A percentile compares a stretch with the other conserved stretches of the same genome.
phyloP scores from a whole-genome alignment of 2,888 invertebrate genomes.

The Microplitis deprimator region DNA sequence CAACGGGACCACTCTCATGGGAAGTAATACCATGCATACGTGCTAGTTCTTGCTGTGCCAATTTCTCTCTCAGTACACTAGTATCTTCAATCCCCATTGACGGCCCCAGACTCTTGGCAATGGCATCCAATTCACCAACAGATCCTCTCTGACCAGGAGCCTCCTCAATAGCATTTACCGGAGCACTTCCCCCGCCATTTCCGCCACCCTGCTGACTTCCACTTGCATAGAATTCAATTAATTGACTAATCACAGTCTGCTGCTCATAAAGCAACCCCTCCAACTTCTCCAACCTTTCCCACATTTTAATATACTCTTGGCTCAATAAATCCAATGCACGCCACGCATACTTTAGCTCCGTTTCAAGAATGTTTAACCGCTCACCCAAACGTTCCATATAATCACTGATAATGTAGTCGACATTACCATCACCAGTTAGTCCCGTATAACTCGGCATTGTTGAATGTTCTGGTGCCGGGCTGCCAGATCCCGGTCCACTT shows the following conservation, averaged over 20 bases:
- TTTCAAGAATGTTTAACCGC: constrained; percentile 88
- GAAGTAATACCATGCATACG: constrained; percentile 61
- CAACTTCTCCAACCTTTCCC: constrained; percentile 90
- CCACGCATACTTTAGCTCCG: constrained; percentile 94
- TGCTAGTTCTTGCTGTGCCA: constrained; percentile 65
- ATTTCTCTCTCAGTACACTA: constrained; percentile 63
- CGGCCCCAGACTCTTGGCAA: constrained; percentile 66
- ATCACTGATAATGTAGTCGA: constrained; percentile 87
- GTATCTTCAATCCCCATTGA: constrained; percentile 66
- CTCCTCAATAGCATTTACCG: constrained; percentile 48
- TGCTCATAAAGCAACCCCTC: constrained; percentile 90
- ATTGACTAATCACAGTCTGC: constrained; percentile 90
- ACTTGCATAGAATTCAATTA: constrained; percentile 84
- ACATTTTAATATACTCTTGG: constrained; percentile 94
- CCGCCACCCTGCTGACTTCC: constrained; percentile 72
- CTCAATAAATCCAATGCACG: constrained; percentile 90
- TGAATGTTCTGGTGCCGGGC: constrained; percentile 59
- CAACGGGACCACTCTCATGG: constrained; percentile 60
- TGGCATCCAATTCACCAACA: constrained; percentile 65
- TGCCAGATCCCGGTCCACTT: constrained; percentile 57
- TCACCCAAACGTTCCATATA: constrained; percentile 93
- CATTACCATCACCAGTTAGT: constrained; percentile 58
- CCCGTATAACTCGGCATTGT: constrained; percentile 55
- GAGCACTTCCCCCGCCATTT: constrained; percentile 58
- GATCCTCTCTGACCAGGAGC: constrained; percentile 56